Evolutionary conservation across 2,888 invertebrate genomes (phyloP), one percentile per base, ranked within the genome.

Genomic region (Cerastoderma edule): DNA sequence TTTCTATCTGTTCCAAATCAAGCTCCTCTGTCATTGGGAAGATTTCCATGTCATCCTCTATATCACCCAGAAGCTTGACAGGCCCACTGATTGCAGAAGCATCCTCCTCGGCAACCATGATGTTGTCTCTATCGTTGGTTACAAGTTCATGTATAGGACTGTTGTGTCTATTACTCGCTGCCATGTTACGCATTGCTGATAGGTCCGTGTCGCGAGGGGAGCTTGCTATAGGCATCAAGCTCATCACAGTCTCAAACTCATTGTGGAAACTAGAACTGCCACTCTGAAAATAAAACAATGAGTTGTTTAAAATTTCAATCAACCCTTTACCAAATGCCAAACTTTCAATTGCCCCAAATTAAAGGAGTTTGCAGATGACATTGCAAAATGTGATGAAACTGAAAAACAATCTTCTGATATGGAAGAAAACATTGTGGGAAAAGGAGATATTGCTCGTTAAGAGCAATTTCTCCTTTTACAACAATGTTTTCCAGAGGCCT

Each of bases 1-100:
- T 91, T 80, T 91, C 91, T 71, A 91, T 91, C 78, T 90, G 88
- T 67, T 91, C 90, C 32, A 91, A 76, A 85, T 91, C 90, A 63
- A 89, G 83, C 67, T 89, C 89, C 67, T 89, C 89, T 24, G 80
- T 84, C 65, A 90, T 79, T 13, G 87, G 85, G 78, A 90, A 91
- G 72, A 90, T 78, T 60, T 85, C 88, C 46, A 71, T 75, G 60
- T 83, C 88, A 68, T 85, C 85, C 46, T 86, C 85, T 28, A 63
- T 70, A 6, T 84, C 84, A 46, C 87, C 85, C n/a, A 86, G 75
- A 46, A 87, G 80, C 68, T 83, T 84, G 65, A 87, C 86, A 48
- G 86, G 85, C 63, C 72, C 85, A 66, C 74, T 71, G 65, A 74
- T 76, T 39, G 70, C 71, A 28, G 67, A 64, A 39, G 57, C 71